Conservation (phyloP, 92 coral and sea anemone species). For the Scolanthus callimorphus region DNA sequence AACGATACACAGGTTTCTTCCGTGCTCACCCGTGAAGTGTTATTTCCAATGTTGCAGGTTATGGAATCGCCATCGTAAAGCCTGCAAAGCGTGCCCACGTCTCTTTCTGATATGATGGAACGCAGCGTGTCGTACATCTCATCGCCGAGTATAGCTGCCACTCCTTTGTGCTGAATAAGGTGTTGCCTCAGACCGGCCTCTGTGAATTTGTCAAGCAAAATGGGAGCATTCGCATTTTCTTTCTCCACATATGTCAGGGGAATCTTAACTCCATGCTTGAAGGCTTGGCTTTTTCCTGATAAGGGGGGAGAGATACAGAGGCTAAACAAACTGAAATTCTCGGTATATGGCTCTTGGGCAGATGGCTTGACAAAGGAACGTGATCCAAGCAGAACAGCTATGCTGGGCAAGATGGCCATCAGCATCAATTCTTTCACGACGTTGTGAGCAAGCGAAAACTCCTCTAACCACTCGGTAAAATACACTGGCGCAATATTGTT, state of each 20-base stretch:
- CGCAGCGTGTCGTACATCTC: constrained; percentile 42
- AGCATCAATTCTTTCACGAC: constrained; percentile 51
- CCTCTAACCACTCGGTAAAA: constrained; percentile 28
- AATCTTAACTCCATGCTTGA: constrained; percentile 27
- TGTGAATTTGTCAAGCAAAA: constrained; percentile 55
- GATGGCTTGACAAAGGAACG: constrained; percentile 32
- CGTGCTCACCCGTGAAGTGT: constrained; percentile 29
- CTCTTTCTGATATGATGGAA: constrained; percentile 31
- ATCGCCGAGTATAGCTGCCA: constrained; percentile 42
- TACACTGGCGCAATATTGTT: constrained; percentile 17
- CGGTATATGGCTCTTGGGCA: constrained; percentile 26
- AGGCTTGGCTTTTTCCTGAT: constrained; percentile 48
- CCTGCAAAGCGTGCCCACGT: constrained; percentile 51
- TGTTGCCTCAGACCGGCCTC: constrained; percentile 51
- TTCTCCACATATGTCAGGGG: constrained; percentile 35
- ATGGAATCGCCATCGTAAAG: constrained; percentile 45
- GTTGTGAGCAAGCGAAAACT: constrained; percentile 36
- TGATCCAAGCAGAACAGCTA: constrained; percentile 43
- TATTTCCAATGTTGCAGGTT: constrained; percentile 14
- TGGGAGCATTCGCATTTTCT: constrained; percentile 26
- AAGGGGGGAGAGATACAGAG: constrained; percentile 51
- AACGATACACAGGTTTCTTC: constrained; percentile 32
- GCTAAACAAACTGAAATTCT: constrained; percentile 29
- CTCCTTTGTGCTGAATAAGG: constrained; percentile 27
- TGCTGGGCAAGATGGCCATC: constrained; percentile 34